phyloP scores from a whole-genome alignment of 2,888 invertebrate species.

The Tridacna gigas region DNA sequence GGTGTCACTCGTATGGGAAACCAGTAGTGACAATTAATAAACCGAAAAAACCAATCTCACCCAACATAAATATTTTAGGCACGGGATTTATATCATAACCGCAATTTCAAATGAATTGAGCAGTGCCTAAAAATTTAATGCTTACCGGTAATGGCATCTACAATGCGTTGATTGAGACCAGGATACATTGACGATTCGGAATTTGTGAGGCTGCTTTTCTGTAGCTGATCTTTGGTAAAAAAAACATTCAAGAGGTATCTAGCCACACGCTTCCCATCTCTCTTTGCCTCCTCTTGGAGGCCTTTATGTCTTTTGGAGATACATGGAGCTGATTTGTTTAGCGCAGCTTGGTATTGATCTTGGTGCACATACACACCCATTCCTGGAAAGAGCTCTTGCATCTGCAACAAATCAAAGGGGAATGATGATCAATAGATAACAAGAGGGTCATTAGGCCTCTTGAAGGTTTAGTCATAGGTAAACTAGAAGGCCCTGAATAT shows the following conservation, averaged over 20 bases:
- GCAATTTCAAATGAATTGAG: slow-evolving; percentile 6
- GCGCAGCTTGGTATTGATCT: slow-evolving; percentile 30
- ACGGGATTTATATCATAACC: slow-evolving; percentile 1
- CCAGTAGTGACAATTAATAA: too few relatives aligned
- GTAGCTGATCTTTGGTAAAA: slow-evolving; percentile 32
- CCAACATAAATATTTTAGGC: slow-evolving; percentile 6
- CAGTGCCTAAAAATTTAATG: slow-evolving; percentile 7
- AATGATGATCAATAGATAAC: slow-evolving; percentile 14
- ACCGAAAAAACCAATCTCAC: neutral
- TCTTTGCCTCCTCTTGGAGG: neutral
- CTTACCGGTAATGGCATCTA: slow-evolving; percentile 29
- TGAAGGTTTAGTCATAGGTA: slow-evolving; percentile 5
- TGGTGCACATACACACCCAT: slow-evolving; percentile 28
- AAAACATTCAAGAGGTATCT: slow-evolving; percentile 33
- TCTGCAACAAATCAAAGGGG: slow-evolving; percentile 26
- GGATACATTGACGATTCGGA: slow-evolving; percentile 25
- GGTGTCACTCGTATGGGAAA: too few relatives aligned
- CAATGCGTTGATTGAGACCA: slow-evolving; percentile 20
- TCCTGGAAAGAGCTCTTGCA: slow-evolving; percentile 33
- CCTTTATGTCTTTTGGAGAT: slow-evolving; percentile 1
- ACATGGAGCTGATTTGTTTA: slow-evolving; percentile 33
- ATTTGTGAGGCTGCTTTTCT: slow-evolving; percentile 32
- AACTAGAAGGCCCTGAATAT: too few relatives aligned
- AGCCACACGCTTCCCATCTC: slow-evolving; percentile 27
- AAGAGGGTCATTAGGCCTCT: slow-evolving; percentile 3